Evolutionary conservation across 2,113 vertebrate species (phyloP), one percentile per base, ranked within the genome.

Genomic region (Chaetodon auriga): DNA sequence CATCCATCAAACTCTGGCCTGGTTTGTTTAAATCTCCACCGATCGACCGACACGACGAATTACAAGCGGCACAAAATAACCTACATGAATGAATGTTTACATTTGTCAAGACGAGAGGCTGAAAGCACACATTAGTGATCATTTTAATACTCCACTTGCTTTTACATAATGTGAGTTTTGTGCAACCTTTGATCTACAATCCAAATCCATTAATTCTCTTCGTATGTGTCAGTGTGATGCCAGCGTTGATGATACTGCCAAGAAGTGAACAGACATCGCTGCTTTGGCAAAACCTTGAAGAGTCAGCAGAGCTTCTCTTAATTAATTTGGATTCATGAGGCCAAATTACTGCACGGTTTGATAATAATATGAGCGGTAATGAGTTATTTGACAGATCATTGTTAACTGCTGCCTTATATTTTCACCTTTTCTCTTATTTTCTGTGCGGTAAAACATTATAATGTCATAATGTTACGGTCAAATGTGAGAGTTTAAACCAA

Each of bases 1-100:
- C 83, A 83, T 91, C 77, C 82, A 82, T 92, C 91, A 92, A 60
- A 76, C 70, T 11, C 73, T 51, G 53, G 72, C 82, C 30, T 54
- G 2, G 55, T 83, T 78, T 35, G 45, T 86, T 90, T 78, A 83
- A 82, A 76, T 81, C 49, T 36, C 77, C 48, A 35, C 63, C 77
- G 68, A 82, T 83, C 79, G 79, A 6, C 54, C 81, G 84, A 75
- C 82, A 81, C 41, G 62, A 55, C 55, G 74, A 65, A 89, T 90
- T 74, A 79, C 72, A 60, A 85, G 76, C 73, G 30, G 73, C 45
- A 38, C 23, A 75, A 88, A 80, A 87, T 21, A 81, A 76, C 72
- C 60, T 18, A 25, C 68, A 51, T 25, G 7, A 78, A 79, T 81
- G 15, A 68, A 18, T 65, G 41, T 75, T 41, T 58, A 18, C 25